Base-by-base conservation (phyloP, 1,140 invertebrate species). In the Calycopis cecrops region DNA sequence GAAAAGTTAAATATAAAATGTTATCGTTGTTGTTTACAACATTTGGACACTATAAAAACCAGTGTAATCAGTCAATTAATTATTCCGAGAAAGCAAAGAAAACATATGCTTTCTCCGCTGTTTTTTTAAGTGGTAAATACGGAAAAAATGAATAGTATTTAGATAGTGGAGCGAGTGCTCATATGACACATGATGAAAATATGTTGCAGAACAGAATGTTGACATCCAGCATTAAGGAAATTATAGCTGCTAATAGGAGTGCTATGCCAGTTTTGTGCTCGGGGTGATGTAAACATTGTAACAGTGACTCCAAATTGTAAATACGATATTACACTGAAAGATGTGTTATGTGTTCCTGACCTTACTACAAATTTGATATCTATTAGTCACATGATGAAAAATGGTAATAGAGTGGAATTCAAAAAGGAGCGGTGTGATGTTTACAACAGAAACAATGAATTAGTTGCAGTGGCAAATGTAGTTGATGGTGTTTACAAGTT, bases 401-500 rank as follows among this genome's bases (percentile, higher is more conserved):
- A 34, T 14, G 49, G 33, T 9, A 51, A 51, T 12, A 6, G 11
- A 1, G n/a, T 37, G 34, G 7, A 51, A 10, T 17, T 17, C 16
- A 16, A 17, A 35, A 4, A 17, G 7, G 17, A 51, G n/a, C 10
- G 34, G 9, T 51, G 49, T 12, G 0, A 51, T 51, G 9, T 51
- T 51, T 51, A 51, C 14, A 37, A 51, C 18, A 14, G 12, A 35
- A 10, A 51, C 8, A 14, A 17, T 0, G 10, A 6, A 7, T 16
- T 51, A 17, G 34, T 51, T n/a, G 49, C 34, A 16, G 2, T 51
- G 10, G 49, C 49, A 10, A 17, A 37, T 9, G 4, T 14, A 11
- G 6, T 3, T 10, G 14, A 51, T 17, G 33, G 33, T 37, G 49
- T 51, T 51, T 51, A 51, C 12, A 51, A 37, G 14, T 35, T 51